Base-by-base conservation (phyloP, 35 echinoderm and acorn worm genomes). In the Chiridota heheva region DNA sequence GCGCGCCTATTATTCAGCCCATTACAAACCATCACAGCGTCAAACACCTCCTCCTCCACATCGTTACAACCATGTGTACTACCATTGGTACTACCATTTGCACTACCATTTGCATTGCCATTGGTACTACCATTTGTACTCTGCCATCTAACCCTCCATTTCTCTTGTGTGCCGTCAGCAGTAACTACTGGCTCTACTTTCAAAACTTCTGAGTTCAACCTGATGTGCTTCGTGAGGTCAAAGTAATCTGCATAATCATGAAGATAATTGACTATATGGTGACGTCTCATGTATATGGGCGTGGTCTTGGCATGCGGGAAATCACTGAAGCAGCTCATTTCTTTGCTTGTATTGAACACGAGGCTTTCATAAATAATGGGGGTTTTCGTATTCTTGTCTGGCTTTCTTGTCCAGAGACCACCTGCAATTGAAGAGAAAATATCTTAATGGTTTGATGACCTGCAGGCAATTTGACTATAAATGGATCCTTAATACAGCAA, bases 231-330 rank as follows among this genome's bases (percentile, higher is more conserved):
- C 17, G 61, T 15, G 13, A 96, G 70, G 32, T 58, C 81, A 72
- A 90, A 86, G 51, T 96, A 57, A 26, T 96, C 77, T 16, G 92
- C 86, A 60, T 96, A 96, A 43, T 84, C 76, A 6, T 77, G 32
- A 16, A 80, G 53, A 62, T 96, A 86, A 46, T 82, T 69, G 18
- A 71, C 64, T 4, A 86, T 40, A 15, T 81, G 68, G 0, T 60
- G 28, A 20, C 63, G 71, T 25, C 55, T 36, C 17, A 96, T 73
- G 38, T 81, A 96, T 1, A 76, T 65, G 2, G 92, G 81, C 37
- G 76, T 90, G 7, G 89, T 77, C 41, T 90, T 86, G 1, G 92
- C 86, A 43, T 90, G 90, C 0, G 86, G 92, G 82, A 90, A 96
- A 41, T 96, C 92, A 49, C 86, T 90, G 74, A 67, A 96, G 44